phyloP scores from a whole-genome alignment of 2,113 vertebrate species.

The Toxotes chatareus region DNA sequence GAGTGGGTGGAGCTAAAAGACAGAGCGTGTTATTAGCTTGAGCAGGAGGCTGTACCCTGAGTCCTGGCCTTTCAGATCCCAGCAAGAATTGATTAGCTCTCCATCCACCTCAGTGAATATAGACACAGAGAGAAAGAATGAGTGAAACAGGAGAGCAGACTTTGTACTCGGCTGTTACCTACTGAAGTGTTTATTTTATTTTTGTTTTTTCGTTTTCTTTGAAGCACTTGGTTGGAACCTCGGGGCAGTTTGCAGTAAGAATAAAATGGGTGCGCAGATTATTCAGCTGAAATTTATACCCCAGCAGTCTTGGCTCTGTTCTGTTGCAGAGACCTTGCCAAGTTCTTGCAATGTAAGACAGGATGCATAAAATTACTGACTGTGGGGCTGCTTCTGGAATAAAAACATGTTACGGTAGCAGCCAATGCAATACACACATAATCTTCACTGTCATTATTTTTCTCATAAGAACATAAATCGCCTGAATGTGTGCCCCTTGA shows the following conservation, averaged over 20 bases:
- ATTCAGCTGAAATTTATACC: slow-evolving; percentile 46
- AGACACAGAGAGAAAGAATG: slow-evolving; percentile 31
- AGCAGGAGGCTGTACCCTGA: slow-evolving; percentile 49
- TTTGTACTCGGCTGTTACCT: slow-evolving; percentile 18
- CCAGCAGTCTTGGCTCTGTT: slow-evolving; percentile 19
- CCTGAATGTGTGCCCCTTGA: background rate
- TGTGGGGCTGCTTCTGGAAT: slow-evolving; percentile 1
- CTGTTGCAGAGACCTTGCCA: slow-evolving; percentile 23
- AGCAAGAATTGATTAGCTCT: slow-evolving; percentile 66
- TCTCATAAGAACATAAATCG: slow-evolving; percentile 4
- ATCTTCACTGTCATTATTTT: background rate
- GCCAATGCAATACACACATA: background rate
- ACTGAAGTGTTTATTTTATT: background rate
- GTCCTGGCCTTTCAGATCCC: slow-evolving; percentile 54
- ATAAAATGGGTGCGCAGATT: slow-evolving; percentile 40
- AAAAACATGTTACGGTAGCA: slow-evolving; percentile 1
- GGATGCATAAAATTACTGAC: slow-evolving; percentile 11
- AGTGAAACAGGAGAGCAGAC: slow-evolving; percentile 5
- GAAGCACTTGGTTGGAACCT: slow-evolving; percentile 35
- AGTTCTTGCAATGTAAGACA: background rate
- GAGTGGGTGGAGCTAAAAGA: slow-evolving; percentile 57
- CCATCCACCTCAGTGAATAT: slow-evolving; percentile 44
- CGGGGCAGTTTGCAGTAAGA: slow-evolving; percentile 1
- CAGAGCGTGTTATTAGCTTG: slow-evolving; percentile 62
- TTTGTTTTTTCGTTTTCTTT: background rate